Evolutionary conservation across 2,113 vertebrate species (phyloP).

Genomic region (Semnornis frantzii): DNA sequence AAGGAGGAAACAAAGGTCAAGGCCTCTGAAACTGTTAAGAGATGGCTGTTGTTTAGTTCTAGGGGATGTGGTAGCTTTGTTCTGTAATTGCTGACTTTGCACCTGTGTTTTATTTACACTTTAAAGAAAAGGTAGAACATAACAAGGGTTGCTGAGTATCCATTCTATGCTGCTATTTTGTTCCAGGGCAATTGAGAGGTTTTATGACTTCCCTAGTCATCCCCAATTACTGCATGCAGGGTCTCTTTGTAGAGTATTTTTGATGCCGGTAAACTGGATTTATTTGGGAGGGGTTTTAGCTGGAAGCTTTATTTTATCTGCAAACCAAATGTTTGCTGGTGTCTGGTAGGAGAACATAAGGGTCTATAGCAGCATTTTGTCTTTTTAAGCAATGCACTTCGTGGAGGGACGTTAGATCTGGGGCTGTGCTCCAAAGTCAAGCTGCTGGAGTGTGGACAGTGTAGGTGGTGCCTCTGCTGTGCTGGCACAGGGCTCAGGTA

Average conservation of each 20-base stretch:
- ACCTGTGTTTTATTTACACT: background rate
- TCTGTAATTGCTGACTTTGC: background rate
- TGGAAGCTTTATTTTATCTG: background rate
- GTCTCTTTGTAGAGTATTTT: background rate
- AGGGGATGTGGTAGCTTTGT: background rate
- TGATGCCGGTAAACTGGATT: background rate
- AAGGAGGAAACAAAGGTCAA: background rate
- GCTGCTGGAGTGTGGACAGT: background rate
- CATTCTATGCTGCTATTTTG: accelerated
- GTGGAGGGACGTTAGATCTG: accelerated
- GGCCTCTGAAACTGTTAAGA: accelerated
- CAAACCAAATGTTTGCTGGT: background rate
- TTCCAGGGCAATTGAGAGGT: background rate
- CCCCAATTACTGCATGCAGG: accelerated
- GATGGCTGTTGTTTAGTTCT: background rate
- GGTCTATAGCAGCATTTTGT: background rate
- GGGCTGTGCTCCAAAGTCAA: background rate
- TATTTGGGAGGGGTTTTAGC: background rate
- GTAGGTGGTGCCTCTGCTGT: background rate
- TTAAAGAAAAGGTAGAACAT: accelerated
- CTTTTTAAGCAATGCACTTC: accelerated
- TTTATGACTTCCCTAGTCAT: background rate
- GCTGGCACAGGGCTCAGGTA: background rate
- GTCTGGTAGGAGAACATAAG: accelerated
- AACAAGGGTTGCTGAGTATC: background rate